Conservation (phyloP, 2,797 vertebrate genomes). For the Pseudomugil tenellus region DNA sequence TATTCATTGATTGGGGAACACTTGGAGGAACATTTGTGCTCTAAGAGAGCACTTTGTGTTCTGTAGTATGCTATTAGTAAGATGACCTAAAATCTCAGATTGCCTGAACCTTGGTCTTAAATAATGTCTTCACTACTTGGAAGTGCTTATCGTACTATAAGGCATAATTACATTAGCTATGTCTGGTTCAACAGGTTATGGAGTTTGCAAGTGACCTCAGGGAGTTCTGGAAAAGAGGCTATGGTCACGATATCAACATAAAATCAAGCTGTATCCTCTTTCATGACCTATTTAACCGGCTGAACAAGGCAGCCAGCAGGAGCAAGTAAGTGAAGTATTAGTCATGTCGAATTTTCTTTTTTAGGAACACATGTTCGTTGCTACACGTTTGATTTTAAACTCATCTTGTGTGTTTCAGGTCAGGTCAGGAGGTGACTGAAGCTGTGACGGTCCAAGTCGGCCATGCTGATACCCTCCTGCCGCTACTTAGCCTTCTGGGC, state of each 20-base stretch:
- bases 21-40: background rate
- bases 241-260: too few relatives aligned
- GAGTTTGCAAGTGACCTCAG: too few relatives aligned
- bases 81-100: background rate
- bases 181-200: too few relatives aligned
- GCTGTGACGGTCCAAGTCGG: conserved; percentile 91
- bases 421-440: conserved; percentile 82
- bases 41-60: background rate
- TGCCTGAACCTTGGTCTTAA: background rate
- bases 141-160: too few relatives aligned
- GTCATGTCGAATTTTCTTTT: background rate
- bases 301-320: too few relatives aligned
- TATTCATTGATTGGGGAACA: background rate
- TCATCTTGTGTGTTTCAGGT: conserved; percentile 78
- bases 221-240: too few relatives aligned
- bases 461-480: conserved; percentile 94
- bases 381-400: background rate
- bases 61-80: background rate
- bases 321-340: conserved; percentile 53
- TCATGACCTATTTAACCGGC: too few relatives aligned
- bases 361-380: background rate
- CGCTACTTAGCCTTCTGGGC: conserved; percentile 91
- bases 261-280: too few relatives aligned
- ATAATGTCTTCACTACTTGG: too few relatives aligned
- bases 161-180: too few relatives aligned